Evolutionary conservation across 2,888 invertebrate species (phyloP).

Genomic region (Cantharis nigra): DNA sequence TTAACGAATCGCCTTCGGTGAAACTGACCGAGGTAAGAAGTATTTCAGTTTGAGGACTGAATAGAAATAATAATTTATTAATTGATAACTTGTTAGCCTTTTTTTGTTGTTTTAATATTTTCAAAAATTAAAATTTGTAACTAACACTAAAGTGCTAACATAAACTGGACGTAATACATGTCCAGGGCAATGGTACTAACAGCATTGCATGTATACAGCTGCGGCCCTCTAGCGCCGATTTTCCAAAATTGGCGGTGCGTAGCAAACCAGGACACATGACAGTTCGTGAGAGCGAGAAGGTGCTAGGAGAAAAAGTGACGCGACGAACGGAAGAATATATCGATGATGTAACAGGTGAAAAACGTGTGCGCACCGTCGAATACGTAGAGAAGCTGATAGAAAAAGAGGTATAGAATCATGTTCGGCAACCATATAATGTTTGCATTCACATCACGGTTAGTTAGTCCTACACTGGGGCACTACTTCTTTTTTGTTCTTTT

Average conservation of each 20-base stretch:
- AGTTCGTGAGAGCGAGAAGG: conserved; percentile 87
- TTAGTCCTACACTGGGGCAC: conserved; percentile 18
- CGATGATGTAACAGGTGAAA: conserved; percentile 84
- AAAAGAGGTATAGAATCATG: conserved; percentile 77
- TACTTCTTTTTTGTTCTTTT: background rate
- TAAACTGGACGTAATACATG: conserved; percentile 44
- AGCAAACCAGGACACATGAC: conserved; percentile 83
- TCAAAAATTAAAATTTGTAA: conserved; percentile 28
- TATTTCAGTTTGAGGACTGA: background rate
- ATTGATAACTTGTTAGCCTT: background rate
- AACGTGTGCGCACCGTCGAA: conserved; percentile 87
- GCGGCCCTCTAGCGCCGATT: conserved; percentile 68
- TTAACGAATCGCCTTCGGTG: conserved; percentile 13
- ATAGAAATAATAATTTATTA: conserved; percentile 1
- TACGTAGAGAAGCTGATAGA: conserved; percentile 95
- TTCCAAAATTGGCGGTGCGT: conserved; percentile 86
- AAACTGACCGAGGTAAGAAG: conserved; percentile 38
- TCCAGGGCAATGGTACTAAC: conserved; percentile 49
- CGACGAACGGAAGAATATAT: conserved; percentile 85
- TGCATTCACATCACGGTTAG: conserved; percentile 30
- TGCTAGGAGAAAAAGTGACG: conserved; percentile 86
- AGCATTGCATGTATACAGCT: conserved; percentile 54
- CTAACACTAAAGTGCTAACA: conserved; percentile 41
- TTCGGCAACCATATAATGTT: conserved; percentile 26
- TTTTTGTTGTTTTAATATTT: conserved; percentile 13